Percentiles rank a stretch among this genome's conserved stretches.
phyloP scores from a whole-genome alignment of 2,888 invertebrate species.

The Papilio protenor region DNA sequence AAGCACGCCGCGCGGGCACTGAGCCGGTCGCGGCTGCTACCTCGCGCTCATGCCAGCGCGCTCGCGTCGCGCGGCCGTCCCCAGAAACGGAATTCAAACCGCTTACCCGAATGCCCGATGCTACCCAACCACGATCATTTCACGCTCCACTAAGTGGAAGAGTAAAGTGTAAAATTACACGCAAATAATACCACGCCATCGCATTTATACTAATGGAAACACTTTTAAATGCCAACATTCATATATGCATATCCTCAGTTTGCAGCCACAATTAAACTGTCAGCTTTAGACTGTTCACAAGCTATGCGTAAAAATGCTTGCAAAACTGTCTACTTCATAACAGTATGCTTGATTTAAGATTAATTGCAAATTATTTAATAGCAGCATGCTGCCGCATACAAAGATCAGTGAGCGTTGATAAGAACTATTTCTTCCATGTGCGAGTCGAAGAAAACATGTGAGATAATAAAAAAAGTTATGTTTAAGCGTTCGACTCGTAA shows the following conservation, averaged over 20 bases:
- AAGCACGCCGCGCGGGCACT: constrained; percentile 71
- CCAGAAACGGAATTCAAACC: constrained; percentile 62
- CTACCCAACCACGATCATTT: constrained; percentile 66
- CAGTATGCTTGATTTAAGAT: constrained; percentile 51
- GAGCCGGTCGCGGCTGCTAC: constrained; percentile 51
- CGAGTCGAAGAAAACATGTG: constrained; percentile 74
- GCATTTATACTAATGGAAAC: constrained; percentile 31
- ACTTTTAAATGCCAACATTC: constrained; percentile 21
- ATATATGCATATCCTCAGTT: not conserved
- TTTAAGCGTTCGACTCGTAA: constrained; percentile 77
- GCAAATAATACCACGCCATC: constrained; percentile 61
- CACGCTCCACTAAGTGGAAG: constrained; percentile 73
- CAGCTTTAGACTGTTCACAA: constrained; percentile 20
- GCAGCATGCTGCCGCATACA: constrained; percentile 58
- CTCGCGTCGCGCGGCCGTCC: constrained; percentile 42
- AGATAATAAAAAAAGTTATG: constrained; percentile 80
- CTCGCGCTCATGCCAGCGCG: constrained; percentile 28
- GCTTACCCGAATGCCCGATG: constrained; percentile 51
- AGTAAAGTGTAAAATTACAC: constrained; percentile 75
- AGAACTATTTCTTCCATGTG: constrained; percentile 57
- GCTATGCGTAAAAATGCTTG: constrained; percentile 1
- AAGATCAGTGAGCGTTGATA: constrained; percentile 64
- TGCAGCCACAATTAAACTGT: constrained; percentile 30
- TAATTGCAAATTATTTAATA: constrained; percentile 62
- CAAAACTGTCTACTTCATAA: not conserved